Conservation (phyloP, 1,140 invertebrate species). For the Ostrea denselamellosa region DNA sequence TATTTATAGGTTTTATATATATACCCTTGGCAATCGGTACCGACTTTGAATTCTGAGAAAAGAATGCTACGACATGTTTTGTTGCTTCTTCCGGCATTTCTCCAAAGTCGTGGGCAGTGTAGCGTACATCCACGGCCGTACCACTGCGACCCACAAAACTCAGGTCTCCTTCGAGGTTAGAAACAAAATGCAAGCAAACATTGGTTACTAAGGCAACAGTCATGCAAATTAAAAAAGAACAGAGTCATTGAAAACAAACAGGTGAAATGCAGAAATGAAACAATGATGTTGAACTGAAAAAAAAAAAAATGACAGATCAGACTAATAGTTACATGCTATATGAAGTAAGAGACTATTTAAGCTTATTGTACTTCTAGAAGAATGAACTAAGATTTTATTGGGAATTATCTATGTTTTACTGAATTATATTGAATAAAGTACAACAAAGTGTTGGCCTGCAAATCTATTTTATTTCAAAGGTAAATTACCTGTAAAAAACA, state of each 20-base stretch:
- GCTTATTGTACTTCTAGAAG: not conserved
- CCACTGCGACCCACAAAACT: constrained; percentile 72
- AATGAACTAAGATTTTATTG: not conserved
- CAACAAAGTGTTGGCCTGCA: not conserved
- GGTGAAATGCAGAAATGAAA: constrained; percentile 20
- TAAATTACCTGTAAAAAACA: too few species aligned
- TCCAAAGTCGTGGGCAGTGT: constrained; percentile 64
- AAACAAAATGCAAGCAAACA: constrained; percentile 39
- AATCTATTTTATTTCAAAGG: too few species aligned
- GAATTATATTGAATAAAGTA: not conserved
- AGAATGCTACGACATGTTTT: constrained; percentile 49
- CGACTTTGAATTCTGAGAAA: constrained; percentile 11
- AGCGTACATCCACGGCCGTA: constrained; percentile 64
- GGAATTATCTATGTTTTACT: not conserved
- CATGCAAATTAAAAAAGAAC: constrained; percentile 30
- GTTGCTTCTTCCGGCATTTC: constrained; percentile 68
- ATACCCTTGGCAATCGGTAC: constrained; percentile 27
- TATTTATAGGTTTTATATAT: constrained; percentile 1
- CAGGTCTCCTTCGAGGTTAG: constrained; percentile 61
- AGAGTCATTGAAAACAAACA: constrained; percentile 26
- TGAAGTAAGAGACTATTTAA: not conserved
- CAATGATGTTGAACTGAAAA: not conserved
- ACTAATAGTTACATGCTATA: not conserved
- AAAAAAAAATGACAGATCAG: not conserved
- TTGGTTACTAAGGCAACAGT: constrained; percentile 14